Evolutionary conservation across 2,797 vertebrate genomes (phyloP).

Genomic region (Siniperca scherzeri): DNA sequence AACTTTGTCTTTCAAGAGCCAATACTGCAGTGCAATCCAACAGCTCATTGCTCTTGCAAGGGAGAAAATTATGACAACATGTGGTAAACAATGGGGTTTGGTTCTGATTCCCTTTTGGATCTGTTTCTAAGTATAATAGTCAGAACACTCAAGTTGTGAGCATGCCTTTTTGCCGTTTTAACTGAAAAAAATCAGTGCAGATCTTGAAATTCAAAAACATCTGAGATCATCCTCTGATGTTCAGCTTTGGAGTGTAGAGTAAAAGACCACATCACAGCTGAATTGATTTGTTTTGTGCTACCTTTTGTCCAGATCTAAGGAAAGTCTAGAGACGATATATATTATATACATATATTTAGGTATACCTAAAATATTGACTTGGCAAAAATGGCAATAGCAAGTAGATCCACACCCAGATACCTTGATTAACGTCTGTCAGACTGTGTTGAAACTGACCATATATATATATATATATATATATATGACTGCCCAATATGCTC

Average conservation of each 20-base stretch:
- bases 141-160: neutral
- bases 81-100: constrained; percentile 57
- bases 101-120: constrained; percentile 38
- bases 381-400: neutral
- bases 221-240: neutral
- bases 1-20: constrained; percentile 35
- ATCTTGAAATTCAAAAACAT: constrained; percentile 3
- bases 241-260: neutral
- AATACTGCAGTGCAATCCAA: constrained; percentile 16
- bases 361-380: neutral
- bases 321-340: neutral
- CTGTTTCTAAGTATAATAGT: constrained; percentile 9
- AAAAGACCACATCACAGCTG: neutral
- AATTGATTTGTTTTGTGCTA: neutral
- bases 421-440: constrained; percentile 15
- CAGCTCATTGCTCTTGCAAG: constrained; percentile 36
- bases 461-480: constrained; percentile 30
- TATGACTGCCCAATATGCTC: constrained; percentile 12
- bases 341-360: neutral
- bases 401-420: constrained; percentile 1
- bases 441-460: constrained; percentile 15
- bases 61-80: constrained; percentile 41
- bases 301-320: neutral
- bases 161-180: constrained; percentile 1
- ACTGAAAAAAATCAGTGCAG: neutral